Evolutionary conservation across 2,888 invertebrate species (phyloP), one percentile per base, ranked within the genome.

Genomic region (Aplocera efformata): DNA sequence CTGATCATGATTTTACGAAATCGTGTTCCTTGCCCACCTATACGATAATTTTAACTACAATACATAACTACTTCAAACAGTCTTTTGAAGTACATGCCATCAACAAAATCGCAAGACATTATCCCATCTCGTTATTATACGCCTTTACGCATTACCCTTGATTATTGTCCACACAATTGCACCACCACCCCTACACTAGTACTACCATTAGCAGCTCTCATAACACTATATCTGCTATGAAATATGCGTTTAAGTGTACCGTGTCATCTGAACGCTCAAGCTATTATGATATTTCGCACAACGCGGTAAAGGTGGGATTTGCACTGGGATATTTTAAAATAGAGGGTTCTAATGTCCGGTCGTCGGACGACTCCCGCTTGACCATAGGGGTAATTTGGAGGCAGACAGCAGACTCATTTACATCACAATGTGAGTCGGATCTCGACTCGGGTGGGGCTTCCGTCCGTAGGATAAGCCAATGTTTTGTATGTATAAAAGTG

Each of bases 401-500:
- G 85, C 88, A 88, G 88, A 86, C 88, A 82, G 76, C 83, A 82
- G 65, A 76, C 78, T 60, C 76, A 86, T 86, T 86, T 86, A 84
- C 88, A 88, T 88, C 64, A 86, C 81, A 88, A 88, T 83, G 80
- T 75, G 69, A 72, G 57, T 72, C 69, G 79, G 76, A 80, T 79
- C 79, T 75, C 70, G 63, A 41, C 59, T 55, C 53, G 63, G 66
- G 62, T 62, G 68, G 75, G 70, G 82, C 65, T 84, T 85, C 84
- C 83, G 81, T 73, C 65, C 67, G 47, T 56, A 63, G 83, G 82
- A 79, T 80, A 78, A 79, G 73, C 78, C 67, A 59, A 64, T 72
- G 69, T 71, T 77, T 74, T 73, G 70, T 77, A 76, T 72, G 75
- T 77, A 73, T 63, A 69, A 67, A 77, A 65, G 72, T 72, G 67